A percentile compares a stretch with the other conserved stretches of the same genome.
Evolutionary conservation across 2,888 invertebrate species (phyloP).

Genomic region (Patella depressa): DNA sequence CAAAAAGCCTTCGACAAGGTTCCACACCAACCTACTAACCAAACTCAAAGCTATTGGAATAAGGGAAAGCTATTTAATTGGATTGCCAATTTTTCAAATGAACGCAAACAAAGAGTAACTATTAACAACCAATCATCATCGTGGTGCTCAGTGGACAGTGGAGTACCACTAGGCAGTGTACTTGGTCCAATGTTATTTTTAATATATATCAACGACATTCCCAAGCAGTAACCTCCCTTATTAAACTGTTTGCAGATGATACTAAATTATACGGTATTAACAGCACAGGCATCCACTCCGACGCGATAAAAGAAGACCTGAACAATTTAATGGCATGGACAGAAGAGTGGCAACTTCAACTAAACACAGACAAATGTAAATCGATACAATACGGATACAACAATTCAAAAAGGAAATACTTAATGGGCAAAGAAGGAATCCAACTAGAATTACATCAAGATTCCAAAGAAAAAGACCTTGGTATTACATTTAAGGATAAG

Average conservation of each 20-base stretch:
- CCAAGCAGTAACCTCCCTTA: slow-evolving; percentile 13
- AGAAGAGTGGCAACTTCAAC: slow-evolving; percentile 23
- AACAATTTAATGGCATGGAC: slow-evolving; percentile 24
- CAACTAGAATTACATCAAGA: not conserved
- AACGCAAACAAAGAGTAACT: slow-evolving; percentile 6
- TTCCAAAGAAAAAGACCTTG: not conserved
- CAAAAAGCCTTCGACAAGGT: slow-evolving; percentile 28
- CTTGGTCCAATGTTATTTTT: slow-evolving; percentile 33
- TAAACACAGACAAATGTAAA: slow-evolving; percentile 28
- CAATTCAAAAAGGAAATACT: not conserved
- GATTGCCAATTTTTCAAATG: slow-evolving; percentile 12
- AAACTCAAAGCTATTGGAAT: slow-evolving; percentile 21
- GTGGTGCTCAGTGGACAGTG: no score
- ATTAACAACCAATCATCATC: no score
- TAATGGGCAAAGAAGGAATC: no score
- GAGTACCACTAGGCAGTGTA: slow-evolving; percentile 14
- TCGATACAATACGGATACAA: slow-evolving; percentile 15
- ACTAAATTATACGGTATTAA: no score
- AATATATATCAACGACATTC: slow-evolving; percentile 33
- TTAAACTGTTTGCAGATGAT: slow-evolving; percentile 25
- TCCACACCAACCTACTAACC: slow-evolving; percentile 22
- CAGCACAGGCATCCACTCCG: not conserved
- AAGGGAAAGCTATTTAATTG: slow-evolving; percentile 16
- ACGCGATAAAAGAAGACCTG: slow-evolving; percentile 14
- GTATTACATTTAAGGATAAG: not conserved